These are phyloP conservation scores for Ethmia dodecea DNA, from an alignment of 2,888 invertebrate species.

Conservation along the genomic window DNA sequence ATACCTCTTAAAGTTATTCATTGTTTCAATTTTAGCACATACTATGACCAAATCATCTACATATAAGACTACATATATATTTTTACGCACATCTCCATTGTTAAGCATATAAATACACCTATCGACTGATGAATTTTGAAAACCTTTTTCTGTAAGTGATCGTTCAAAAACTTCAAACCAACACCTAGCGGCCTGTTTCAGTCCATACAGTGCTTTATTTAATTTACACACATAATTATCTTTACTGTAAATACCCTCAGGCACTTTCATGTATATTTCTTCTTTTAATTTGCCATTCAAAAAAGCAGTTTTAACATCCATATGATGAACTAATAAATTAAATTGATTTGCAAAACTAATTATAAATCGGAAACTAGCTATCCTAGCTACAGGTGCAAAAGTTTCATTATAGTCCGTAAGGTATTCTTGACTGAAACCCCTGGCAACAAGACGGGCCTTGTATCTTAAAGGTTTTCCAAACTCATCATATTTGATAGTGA, in stretches of 20 bases:
- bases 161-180: constrained; percentile 22
- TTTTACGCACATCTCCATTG: constrained; percentile 14
- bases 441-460: constrained; percentile 27
- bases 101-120: constrained; percentile 16
- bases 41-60: constrained; percentile 18
- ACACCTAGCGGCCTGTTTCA: constrained; percentile 22
- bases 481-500: constrained; percentile 21
- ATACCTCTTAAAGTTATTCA: constrained; percentile 9
- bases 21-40: constrained; percentile 2
- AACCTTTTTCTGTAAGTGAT: constrained; percentile 16
- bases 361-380: constrained; percentile 23
- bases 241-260: constrained; percentile 12
- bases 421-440: constrained; percentile 28
- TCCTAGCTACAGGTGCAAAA: constrained; percentile 20
- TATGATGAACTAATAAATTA: constrained; percentile 19
- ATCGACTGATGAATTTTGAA: constrained; percentile 19
- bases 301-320: constrained; percentile 25
- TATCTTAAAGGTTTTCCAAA: constrained; percentile 20
- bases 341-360: constrained; percentile 24
- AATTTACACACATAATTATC: constrained; percentile 24
- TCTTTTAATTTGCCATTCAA: constrained; percentile 21
- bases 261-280: constrained; percentile 23
- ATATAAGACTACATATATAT: constrained; percentile 18
- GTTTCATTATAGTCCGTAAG: constrained; percentile 24
- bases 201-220: constrained; percentile 25